Percentiles rank a stretch among this genome's conserved stretches.
These are phyloP conservation scores for Lepas anatifera DNA, from an alignment of 2,888 invertebrate species.

Conservation along the genomic window DNA sequence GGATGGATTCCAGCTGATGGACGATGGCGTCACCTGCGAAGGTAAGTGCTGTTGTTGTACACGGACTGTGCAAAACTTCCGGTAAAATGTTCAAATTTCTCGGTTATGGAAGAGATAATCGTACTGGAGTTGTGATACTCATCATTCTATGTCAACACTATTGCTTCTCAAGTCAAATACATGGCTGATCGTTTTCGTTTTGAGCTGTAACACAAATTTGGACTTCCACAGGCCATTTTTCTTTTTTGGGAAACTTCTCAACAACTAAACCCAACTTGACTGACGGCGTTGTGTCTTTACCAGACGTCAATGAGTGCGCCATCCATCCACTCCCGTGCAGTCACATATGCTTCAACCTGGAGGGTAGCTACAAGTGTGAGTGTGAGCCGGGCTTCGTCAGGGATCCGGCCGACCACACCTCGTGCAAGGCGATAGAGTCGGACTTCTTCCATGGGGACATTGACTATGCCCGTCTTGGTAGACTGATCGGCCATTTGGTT, in stretches of 20 bases:
- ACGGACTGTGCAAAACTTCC: too few relatives aligned
- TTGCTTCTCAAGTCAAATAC: too few relatives aligned
- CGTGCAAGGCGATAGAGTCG: slow-evolving; percentile 77
- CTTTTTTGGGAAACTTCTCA: neutral
- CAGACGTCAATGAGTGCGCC: slow-evolving; percentile 85
- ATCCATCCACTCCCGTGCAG: slow-evolving; percentile 87
- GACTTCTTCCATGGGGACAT: slow-evolving; percentile 68
- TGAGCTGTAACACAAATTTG: too few relatives aligned
- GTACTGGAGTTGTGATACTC: too few relatives aligned
- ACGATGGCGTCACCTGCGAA: too few relatives aligned
- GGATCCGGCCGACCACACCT: slow-evolving; percentile 54
- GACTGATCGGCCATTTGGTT: too few relatives aligned
- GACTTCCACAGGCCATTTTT: neutral
- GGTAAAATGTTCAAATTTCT: too few relatives aligned
- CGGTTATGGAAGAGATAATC: too few relatives aligned
- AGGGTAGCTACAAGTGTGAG: slow-evolving; percentile 84
- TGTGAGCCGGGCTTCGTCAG: slow-evolving; percentile 76
- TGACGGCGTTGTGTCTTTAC: slow-evolving; percentile 23
- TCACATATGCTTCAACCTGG: slow-evolving; percentile 80
- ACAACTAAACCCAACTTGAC: neutral
- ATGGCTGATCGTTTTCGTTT: too few relatives aligned
- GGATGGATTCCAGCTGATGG: too few relatives aligned
- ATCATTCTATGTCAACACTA: too few relatives aligned
- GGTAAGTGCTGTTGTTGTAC: too few relatives aligned
- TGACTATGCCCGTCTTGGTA: neutral